Conservation (phyloP, 2,888 invertebrate species). For the Alentia gelatinosa region DNA sequence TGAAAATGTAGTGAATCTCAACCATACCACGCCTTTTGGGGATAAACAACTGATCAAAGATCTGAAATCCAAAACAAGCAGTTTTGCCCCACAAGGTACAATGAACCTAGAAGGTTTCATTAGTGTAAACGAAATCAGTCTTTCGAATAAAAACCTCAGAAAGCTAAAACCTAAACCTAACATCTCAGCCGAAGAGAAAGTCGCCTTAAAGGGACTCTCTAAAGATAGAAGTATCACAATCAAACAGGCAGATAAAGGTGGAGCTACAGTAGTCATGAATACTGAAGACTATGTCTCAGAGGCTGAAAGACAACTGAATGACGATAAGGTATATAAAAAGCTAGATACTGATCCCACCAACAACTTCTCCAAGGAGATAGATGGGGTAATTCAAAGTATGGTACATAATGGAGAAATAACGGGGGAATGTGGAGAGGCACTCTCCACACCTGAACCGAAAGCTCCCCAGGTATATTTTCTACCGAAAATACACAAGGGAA, state of each 20-base stretch:
- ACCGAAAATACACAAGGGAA: conserved; percentile 7
- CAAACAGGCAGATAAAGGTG: conserved; percentile 8
- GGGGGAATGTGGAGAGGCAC: neutral
- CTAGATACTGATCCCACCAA: neutral
- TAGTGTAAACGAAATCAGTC: neutral
- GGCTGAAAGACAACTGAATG: neutral
- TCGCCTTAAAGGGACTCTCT: neutral
- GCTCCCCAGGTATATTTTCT: neutral
- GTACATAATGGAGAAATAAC: neutral
- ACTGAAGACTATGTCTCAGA: neutral
- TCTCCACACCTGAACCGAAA: neutral
- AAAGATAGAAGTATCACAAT: neutral
- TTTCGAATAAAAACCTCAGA: neutral
- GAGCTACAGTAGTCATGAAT: neutral
- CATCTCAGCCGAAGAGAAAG: neutral
- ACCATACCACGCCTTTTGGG: too few relatives aligned
- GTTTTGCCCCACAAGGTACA: neutral
- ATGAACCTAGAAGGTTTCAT: neutral
- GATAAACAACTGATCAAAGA: too few relatives aligned
- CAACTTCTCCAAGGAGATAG: neutral
- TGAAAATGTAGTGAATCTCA: too few relatives aligned
- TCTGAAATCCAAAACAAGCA: neutral
- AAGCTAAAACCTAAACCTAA: neutral
- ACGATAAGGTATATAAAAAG: neutral
- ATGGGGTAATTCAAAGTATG: neutral